A percentile compares a stretch with the other conserved stretches of the same genome.
Evolutionary conservation across 2,113 vertebrate genomes (phyloP).

Genomic region (Seriola aureovittata): DNA sequence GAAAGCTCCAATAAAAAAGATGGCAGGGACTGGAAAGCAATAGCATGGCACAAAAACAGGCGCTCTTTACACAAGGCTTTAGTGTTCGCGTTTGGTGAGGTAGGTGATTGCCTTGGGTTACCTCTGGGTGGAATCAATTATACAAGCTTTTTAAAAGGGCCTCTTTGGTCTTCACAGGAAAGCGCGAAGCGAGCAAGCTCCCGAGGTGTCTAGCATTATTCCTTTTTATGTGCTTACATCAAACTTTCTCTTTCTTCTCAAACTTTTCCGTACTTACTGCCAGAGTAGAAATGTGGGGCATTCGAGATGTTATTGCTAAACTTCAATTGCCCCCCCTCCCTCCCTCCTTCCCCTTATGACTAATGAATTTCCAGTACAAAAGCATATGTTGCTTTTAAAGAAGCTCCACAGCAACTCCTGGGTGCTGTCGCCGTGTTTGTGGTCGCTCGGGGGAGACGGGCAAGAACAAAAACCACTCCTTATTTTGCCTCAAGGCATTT

Average conservation of each 20-base stretch:
- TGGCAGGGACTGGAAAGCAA: slow-evolving; percentile 28
- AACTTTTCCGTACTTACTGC: slow-evolving; percentile 71
- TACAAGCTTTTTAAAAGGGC: slow-evolving; percentile 74
- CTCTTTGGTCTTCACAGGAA: slow-evolving; percentile 72
- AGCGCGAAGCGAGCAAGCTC: slow-evolving; percentile 53
- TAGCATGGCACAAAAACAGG: slow-evolving; percentile 33
- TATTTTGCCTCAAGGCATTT: slow-evolving; percentile 17
- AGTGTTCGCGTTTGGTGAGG: slow-evolving; percentile 51
- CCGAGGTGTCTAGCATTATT: slow-evolving; percentile 64
- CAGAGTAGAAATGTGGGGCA: slow-evolving; percentile 70
- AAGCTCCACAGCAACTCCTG: slow-evolving; percentile 44
- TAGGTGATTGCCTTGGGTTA: slow-evolving; percentile 75
- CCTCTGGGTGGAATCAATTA: slow-evolving; percentile 77
- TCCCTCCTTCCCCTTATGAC: slow-evolving; percentile 47
- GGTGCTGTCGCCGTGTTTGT: slow-evolving; percentile 36
- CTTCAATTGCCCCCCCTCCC: slow-evolving; percentile 49
- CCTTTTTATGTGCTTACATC: slow-evolving; percentile 74
- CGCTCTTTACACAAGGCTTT: slow-evolving; percentile 54
- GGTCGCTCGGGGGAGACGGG: slow-evolving; percentile 9
- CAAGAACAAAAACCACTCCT: slow-evolving; percentile 26
- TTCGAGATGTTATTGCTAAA: slow-evolving; percentile 68
- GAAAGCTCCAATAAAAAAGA: slow-evolving; percentile 63
- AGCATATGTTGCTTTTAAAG: slow-evolving; percentile 60
- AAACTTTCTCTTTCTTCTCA: slow-evolving; percentile 69
- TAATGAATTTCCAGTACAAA: slow-evolving; percentile 62